Evolutionary conservation across 2,888 invertebrate species (phyloP), one percentile per base, ranked within the genome.

Genomic region (Rhorus exstirpatorius): DNA sequence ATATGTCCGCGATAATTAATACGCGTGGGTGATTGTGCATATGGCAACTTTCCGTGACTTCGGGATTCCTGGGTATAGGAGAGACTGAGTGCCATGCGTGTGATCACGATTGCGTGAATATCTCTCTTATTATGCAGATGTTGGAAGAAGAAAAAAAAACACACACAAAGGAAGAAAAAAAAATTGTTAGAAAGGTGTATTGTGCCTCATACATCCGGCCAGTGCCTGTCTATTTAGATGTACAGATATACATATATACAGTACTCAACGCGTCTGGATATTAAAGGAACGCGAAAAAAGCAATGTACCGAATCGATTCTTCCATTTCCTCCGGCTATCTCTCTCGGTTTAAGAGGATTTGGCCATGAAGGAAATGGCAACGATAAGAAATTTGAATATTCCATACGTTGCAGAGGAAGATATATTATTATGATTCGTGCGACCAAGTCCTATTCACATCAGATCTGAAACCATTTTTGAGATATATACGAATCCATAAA

Each of bases 21-120:
- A 7, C 17, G n/a, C 21, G 0, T 31, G 12, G 38, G 26, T 17
- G 61, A 49, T 31, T 14, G 12, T 38, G 46, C 65, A 31, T 31
- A 53, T 6, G 12, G 8, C 17, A 14, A 49, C 67, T 17, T 49
- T 79, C 53, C 72, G 53, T 51, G 74, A 51, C 49, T 74, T 41
- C 3, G 38, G 17, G 31, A 10, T 49, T 35, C 61, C 21, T 19
- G 46, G 26, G 31, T 24, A n/a, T 44, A 46, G 61, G 53, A 55
- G 46, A 24, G 46, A 21, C 31, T 35, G 65, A 61, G 35, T 72
- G 75, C 17, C 67, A 79, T 85, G 82, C 85, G 83, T 83, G 87
- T 75, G 35, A 61, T 81, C 80, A 84, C 78, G 84, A 84, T 84
- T 87, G 84, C 85, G 84, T 86, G 83, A 84, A 83, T 84, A 83